Conservation (phyloP, 35 echinoderm and acorn worm species). For the Ptychodera flava region DNA sequence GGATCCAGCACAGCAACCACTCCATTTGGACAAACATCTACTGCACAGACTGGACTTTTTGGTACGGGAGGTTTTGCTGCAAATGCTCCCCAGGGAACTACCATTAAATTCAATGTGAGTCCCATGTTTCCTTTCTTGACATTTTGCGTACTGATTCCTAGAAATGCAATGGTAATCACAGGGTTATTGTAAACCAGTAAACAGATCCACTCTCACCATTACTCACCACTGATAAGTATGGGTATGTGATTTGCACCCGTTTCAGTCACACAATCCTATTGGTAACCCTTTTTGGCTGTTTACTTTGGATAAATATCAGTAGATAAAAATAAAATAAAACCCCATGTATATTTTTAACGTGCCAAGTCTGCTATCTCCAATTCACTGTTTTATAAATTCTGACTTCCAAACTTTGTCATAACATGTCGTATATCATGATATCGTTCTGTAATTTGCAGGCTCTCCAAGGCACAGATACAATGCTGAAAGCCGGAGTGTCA, state of each 20-base stretch:
- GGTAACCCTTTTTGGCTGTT: neutral
- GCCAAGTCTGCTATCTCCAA: constrained; percentile 4
- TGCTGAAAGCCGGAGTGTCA: constrained; percentile 83
- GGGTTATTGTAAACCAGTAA: neutral
- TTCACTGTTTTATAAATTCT: neutral
- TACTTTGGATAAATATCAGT: neutral
- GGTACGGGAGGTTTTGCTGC: neutral
- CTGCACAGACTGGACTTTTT: too few species aligned
- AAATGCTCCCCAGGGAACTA: neutral
- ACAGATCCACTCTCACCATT: neutral
- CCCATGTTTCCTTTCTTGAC: neutral
- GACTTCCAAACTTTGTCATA: neutral
- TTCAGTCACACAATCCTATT: neutral
- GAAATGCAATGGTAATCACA: neutral
- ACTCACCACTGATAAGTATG: neutral
- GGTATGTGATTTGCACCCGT: neutral
- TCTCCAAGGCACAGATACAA: constrained; percentile 63
- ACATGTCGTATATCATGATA: neutral
- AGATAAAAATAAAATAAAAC: neutral
- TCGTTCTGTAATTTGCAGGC: constrained; percentile 19
- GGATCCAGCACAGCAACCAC: too few species aligned
- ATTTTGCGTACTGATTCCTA: neutral
- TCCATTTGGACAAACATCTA: too few species aligned
- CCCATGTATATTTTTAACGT: neutral
- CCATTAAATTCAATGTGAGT: constrained; percentile 3